Conservation (phyloP, 2,113 vertebrate species). For the Chaetura pelagica region DNA sequence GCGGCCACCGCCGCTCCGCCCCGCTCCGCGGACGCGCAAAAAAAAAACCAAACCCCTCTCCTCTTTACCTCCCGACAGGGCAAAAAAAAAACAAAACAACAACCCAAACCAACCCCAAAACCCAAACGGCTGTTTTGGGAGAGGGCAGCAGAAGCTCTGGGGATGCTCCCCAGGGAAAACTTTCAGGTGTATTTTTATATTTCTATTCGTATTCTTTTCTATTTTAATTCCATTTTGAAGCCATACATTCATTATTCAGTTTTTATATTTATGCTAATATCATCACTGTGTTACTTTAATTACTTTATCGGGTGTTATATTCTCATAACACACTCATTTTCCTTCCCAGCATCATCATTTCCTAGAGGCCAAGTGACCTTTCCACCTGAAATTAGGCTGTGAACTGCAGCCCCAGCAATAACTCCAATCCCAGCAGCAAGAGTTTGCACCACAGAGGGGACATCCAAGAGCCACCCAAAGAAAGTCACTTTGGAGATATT, state of each 20-base stretch:
- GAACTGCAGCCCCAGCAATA: neutral
- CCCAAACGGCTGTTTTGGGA: too few species aligned
- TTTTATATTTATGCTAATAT: neutral
- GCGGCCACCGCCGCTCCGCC: neutral
- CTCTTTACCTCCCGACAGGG: too few species aligned
- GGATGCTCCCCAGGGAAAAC: neutral
- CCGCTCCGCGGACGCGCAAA: neutral
- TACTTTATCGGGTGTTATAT: neutral
- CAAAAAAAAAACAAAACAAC: too few species aligned
- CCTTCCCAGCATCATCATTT: too few species aligned
- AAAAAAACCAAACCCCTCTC: too few species aligned
- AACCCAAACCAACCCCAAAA: too few species aligned
- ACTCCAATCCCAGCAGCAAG: fast-evolving
- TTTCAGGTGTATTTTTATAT: neutral
- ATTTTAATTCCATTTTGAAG: neutral
- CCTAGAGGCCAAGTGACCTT: fast-evolving
- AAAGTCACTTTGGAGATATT: fast-evolving
- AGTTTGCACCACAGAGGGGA: neutral
- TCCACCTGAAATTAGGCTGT: neutral
- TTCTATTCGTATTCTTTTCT: neutral
- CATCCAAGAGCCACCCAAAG: neutral
- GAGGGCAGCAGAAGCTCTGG: neutral
- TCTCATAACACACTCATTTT: too few species aligned
- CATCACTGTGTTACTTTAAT: neutral
- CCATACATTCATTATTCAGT: neutral